A percentile compares a stretch with the other conserved stretches of the same genome.
These are phyloP conservation scores for Eremophila alpestris DNA, from an alignment of 2,797 vertebrate genomes.

Conservation along the genomic window DNA sequence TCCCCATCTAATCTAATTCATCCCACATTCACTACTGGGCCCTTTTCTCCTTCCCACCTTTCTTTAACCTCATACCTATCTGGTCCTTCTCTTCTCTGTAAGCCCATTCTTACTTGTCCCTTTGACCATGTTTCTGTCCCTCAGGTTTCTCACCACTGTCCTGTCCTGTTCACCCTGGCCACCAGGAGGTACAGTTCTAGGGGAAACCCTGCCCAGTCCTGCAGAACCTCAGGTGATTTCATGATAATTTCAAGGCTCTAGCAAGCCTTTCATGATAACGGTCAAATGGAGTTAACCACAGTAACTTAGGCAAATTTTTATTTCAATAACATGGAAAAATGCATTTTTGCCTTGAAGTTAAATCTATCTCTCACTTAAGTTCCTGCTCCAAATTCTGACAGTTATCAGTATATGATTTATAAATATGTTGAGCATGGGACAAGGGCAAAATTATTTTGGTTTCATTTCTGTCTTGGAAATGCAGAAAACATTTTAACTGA, in stretches of 20 bases:
- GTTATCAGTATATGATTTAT: not conserved
- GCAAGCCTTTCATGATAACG: not conserved
- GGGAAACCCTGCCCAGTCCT: not conserved
- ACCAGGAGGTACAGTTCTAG: not conserved
- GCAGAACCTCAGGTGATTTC: not conserved
- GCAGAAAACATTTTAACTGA: not conserved
- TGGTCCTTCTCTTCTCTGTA: not conserved
- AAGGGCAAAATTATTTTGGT: not conserved
- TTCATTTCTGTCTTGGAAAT: not conserved
- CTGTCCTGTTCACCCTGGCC: not conserved
- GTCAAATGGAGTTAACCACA: fast-evolving
- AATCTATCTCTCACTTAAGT: not conserved
- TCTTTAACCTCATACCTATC: not conserved
- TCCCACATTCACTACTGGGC: fast-evolving
- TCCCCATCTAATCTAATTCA: not conserved
- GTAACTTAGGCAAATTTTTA: not conserved
- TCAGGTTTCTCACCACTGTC: not conserved
- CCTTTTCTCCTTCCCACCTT: not conserved
- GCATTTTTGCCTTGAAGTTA: not conserved
- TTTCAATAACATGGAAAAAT: not conserved
- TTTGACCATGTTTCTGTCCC: not conserved
- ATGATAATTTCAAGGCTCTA: not conserved
- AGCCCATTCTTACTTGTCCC: not conserved
- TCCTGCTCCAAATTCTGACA: not conserved
- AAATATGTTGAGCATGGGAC: not conserved